phyloP scores from a whole-genome alignment of 2,113 vertebrate species.

The Equus przewalskii region DNA sequence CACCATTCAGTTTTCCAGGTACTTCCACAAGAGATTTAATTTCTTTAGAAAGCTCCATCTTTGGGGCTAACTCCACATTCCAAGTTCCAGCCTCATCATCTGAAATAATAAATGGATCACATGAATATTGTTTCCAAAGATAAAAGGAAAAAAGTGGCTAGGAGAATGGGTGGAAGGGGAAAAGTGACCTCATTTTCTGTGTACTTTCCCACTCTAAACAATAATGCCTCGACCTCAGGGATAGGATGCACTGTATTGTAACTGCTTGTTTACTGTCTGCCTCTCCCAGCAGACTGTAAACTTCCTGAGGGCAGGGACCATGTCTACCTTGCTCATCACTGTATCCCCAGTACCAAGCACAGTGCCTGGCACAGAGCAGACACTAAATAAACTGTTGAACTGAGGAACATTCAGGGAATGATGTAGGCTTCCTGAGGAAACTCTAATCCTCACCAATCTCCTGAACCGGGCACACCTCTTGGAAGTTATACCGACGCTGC shows the following conservation, averaged over 20 bases:
- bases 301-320: not conserved
- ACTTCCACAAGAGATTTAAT: not conserved
- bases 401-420: not conserved
- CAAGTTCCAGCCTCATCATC: slow-evolving; percentile 14
- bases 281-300: not conserved
- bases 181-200: not conserved
- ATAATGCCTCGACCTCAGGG: not conserved
- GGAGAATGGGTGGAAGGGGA: not conserved
- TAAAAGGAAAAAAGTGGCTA: not conserved
- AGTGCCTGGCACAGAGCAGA: not conserved
- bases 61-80: not conserved
- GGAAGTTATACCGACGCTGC: not conserved
- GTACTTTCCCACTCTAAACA: not conserved
- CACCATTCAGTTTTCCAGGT: not conserved
- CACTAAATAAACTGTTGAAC: not conserved
- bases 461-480: not conserved
- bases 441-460: slow-evolving; percentile 20
- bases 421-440: not conserved
- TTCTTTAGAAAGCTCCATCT: slow-evolving; percentile 17
- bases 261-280: not conserved
- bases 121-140: not conserved
- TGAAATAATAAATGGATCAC: slow-evolving; percentile 41
- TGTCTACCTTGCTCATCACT: not conserved
- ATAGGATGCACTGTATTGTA: not conserved
- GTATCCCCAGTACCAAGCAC: not conserved